These are phyloP conservation scores for Sander vitreus DNA, from an alignment of 2,113 vertebrate genomes.

Conservation along the genomic window DNA sequence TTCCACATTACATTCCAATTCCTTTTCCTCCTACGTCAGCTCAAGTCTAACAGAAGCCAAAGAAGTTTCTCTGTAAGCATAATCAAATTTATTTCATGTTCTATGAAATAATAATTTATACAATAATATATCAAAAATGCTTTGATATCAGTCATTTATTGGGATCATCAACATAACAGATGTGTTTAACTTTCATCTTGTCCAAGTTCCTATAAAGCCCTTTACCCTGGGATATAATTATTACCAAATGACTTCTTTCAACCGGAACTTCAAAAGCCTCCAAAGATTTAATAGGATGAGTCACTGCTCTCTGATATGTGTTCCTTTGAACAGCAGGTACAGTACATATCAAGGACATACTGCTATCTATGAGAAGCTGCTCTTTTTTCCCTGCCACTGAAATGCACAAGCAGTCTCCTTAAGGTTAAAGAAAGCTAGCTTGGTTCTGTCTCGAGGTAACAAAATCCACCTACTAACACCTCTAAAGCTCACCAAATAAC, in stretches of 20 bases:
- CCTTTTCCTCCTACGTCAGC: not conserved
- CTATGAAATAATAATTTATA: not conserved
- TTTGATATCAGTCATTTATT: not conserved
- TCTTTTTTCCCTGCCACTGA: not conserved
- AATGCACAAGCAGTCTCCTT: not conserved
- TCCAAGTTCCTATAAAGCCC: not conserved
- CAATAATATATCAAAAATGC: not conserved
- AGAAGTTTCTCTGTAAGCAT: not conserved
- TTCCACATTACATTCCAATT: not conserved
- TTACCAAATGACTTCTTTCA: not conserved
- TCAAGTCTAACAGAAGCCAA: not conserved
- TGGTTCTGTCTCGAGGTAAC: not conserved
- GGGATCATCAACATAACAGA: slow-evolving; percentile 1
- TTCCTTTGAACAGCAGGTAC: slow-evolving; percentile 28
- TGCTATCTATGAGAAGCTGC: slow-evolving; percentile 11
- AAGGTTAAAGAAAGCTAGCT: slow-evolving; percentile 2
- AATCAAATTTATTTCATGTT: not conserved
- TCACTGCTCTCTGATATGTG: slow-evolving; percentile 12
- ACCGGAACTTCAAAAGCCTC: slow-evolving; percentile 1
- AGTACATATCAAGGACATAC: slow-evolving; percentile 9
- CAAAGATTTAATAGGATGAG: slow-evolving; percentile 9
- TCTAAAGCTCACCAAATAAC: not conserved
- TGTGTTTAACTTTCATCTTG: slow-evolving; percentile 4
- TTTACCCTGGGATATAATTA: slow-evolving; percentile 11
- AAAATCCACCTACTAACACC: not conserved